These are phyloP conservation scores for Chalcis sispes DNA, from an alignment of 2,888 invertebrate genomes.

Conservation along the genomic window DNA sequence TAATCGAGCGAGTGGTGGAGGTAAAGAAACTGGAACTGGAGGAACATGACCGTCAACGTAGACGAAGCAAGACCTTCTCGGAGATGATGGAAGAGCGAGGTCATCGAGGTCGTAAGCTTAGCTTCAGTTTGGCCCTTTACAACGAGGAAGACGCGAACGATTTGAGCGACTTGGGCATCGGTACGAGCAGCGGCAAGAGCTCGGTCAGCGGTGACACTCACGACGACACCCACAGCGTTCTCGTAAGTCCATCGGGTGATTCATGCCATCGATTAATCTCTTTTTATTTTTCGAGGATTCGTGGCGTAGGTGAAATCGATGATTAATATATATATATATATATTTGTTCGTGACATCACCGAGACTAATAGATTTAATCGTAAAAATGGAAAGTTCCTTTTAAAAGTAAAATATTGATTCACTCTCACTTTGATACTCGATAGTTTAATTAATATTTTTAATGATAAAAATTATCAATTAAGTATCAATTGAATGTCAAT, in stretches of 20 bases:
- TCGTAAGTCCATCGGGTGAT: conserved; percentile 63
- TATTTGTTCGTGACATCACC: too few relatives aligned
- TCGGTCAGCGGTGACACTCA: conserved; percentile 74
- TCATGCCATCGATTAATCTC: not conserved
- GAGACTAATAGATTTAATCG: too few relatives aligned
- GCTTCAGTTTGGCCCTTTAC: conserved; percentile 82
- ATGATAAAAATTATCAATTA: too few relatives aligned
- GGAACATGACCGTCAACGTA: conserved; percentile 83
- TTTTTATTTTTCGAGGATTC: not conserved
- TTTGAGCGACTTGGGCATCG: conserved; percentile 89
- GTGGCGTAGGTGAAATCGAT: too few relatives aligned
- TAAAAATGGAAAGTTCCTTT: too few relatives aligned
- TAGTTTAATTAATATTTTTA: too few relatives aligned
- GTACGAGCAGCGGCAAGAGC: conserved; percentile 75
- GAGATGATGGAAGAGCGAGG: conserved; percentile 94
- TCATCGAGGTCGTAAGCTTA: conserved; percentile 79
- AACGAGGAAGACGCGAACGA: conserved; percentile 90
- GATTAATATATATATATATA: too few relatives aligned
- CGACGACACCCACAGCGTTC: conserved; percentile 73
- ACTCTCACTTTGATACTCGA: too few relatives aligned
- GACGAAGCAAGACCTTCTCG: conserved; percentile 93
- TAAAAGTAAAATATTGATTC: too few relatives aligned
- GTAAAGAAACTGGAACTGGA: conserved; percentile 91
- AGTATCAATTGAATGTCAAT: not conserved
- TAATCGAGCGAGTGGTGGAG: conserved; percentile 92